Evolutionary conservation across 2,797 vertebrate genomes (phyloP).

Genomic region (Cynopterus sphinx): DNA sequence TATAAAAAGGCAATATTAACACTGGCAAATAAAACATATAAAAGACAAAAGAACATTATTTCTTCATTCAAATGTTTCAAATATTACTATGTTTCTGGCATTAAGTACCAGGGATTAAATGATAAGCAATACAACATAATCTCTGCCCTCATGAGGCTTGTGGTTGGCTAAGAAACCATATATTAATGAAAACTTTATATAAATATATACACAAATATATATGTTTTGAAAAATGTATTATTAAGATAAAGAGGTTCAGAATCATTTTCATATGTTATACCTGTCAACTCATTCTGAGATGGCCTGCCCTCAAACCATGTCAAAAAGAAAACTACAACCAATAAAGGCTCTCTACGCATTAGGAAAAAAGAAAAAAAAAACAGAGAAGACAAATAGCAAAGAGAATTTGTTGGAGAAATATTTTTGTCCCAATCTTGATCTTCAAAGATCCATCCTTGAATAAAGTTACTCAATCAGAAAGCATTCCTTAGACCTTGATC

Average conservation of each 20-base stretch:
- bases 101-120: background rate
- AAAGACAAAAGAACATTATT: slow-evolving; percentile 13
- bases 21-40: background rate
- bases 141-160: background rate
- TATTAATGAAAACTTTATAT: background rate
- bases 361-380: background rate
- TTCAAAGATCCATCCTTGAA: background rate
- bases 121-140: background rate
- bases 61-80: slow-evolving; percentile 19
- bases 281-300: background rate
- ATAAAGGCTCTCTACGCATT: background rate
- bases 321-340: background rate
- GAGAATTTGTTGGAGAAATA: background rate
- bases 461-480: background rate
- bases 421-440: background rate
- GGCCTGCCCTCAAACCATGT: background rate
- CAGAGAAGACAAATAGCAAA: background rate
- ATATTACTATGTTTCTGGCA: background rate
- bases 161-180: background rate
- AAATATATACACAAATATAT: background rate
- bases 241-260: background rate
- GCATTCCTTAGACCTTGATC: background rate
- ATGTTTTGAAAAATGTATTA: background rate
- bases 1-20: slow-evolving; percentile 24
- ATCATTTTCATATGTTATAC: background rate